A percentile compares a stretch with the other conserved stretches of the same genome.
Conservation (phyloP, 2,888 invertebrate species). For the Monoplex corrugatus region DNA sequence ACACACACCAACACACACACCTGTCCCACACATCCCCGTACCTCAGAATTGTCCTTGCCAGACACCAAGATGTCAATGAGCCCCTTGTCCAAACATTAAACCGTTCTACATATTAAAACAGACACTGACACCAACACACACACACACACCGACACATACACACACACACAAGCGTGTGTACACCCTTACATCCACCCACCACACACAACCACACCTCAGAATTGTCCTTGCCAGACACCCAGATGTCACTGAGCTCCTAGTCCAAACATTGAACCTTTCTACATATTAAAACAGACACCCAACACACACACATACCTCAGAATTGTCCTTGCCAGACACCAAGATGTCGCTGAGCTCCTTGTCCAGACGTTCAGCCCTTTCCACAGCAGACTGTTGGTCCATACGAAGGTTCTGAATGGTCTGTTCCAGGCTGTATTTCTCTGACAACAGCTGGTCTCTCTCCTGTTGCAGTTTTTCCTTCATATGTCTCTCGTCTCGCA, state of each 20-base stretch:
- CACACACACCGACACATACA: too few relatives aligned
- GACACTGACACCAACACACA: too few relatives aligned
- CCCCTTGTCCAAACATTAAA: constrained; percentile 90
- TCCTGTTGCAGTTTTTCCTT: constrained; percentile 92
- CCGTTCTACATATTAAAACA: too few relatives aligned
- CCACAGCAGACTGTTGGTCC: constrained; percentile 94
- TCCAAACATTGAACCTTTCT: neutral
- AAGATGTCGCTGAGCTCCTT: constrained; percentile 93
- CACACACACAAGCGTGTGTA: too few relatives aligned
- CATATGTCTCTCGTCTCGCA: constrained; percentile 89
- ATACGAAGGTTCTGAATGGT: constrained; percentile 91
- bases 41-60: constrained; percentile 81
- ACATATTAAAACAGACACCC: neutral
- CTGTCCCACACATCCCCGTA: neutral
- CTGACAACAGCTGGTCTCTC: constrained; percentile 91
- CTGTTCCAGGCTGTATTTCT: constrained; percentile 93
- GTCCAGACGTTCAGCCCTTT: constrained; percentile 89
- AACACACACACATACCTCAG: constrained; percentile 60
- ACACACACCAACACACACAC: neutral
- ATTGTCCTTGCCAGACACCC: neutral
- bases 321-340: constrained; percentile 84
- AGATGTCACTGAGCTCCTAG: neutral
- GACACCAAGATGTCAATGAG: constrained; percentile 91
- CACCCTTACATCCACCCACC: neutral
- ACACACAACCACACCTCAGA: neutral